Evolutionary conservation across 1,140 invertebrate species (phyloP), one percentile per base, ranked within the genome.

Genomic region (Eumaeus atala): DNA sequence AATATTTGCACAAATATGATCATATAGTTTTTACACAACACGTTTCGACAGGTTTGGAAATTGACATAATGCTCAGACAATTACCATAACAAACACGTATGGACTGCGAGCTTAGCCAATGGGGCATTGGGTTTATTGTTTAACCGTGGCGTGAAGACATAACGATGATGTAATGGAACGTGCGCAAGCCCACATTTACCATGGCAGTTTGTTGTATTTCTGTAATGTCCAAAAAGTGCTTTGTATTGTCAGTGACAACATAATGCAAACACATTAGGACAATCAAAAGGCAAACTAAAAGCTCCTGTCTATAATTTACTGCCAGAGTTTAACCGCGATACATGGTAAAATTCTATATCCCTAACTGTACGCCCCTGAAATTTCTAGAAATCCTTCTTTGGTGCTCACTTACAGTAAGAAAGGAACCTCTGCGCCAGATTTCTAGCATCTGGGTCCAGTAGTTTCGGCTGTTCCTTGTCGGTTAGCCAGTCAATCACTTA

Each of bases 11-110:
- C 21, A 14, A 2, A n/a, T 16, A 14, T 28, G 21, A 36, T 0
- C 14, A 8, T 18, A 33, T 4, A 11, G n/a, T 34, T 11, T 33
- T 44, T 28, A 44, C 40, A 14, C 10, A 44, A 44, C 11, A 12
- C 9, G 0, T 17, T 28, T 28, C 21, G 21, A 2, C 21, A 28
- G 12, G 17, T 16, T 12, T 44, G 14, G 14, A 44, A 44, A 40
- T 14, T 40, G 40, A 44, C 40, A 17, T 44, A 44, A 44, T 9
- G 12, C 14, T 37, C 3, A 14, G 7, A 9, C 14, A 9, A 44
- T 44, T 44, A 44, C 16, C 16, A 44, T 44, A 44, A 44, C 40
- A 14, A 44, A 44, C 40, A 44, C 35, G 11, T 9, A 37, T n/a
- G 11, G 35, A 37, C 21, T 28, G n/a, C n/a, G 21, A 28, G 21